These are phyloP conservation scores for Cryptus viduatorius DNA, from an alignment of 2,888 invertebrate genomes.

Conservation along the genomic window DNA sequence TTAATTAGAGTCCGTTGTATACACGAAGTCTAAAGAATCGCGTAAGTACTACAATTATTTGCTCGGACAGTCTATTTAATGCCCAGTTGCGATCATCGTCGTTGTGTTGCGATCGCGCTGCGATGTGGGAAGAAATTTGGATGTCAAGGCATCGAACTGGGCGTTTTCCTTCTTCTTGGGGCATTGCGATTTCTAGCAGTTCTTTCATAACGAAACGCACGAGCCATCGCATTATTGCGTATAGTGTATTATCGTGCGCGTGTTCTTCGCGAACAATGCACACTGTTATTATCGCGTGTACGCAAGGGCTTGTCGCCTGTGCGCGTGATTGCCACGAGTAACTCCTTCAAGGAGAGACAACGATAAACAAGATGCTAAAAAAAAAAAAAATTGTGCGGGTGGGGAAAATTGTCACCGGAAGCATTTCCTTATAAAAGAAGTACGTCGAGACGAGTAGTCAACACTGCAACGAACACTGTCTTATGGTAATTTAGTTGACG, in stretches of 20 bases:
- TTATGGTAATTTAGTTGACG: constrained; percentile 43
- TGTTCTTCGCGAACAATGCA: constrained; percentile 63
- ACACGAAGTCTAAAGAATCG: constrained; percentile 12
- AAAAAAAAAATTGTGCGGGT: constrained; percentile 51
- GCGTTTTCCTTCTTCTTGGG: constrained; percentile 13
- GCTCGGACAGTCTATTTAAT: constrained; percentile 65
- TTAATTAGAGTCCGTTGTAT: constrained; percentile 34
- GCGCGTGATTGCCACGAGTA: background rate
- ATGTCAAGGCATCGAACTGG: constrained; percentile 64
- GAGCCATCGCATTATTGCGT: constrained; percentile 63
- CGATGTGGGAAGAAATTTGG: constrained; percentile 44
- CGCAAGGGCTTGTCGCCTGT: constrained; percentile 57
- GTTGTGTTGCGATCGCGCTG: constrained; percentile 19
- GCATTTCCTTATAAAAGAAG: constrained; percentile 77
- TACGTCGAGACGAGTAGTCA: constrained; percentile 46
- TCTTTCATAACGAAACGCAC: constrained; percentile 52
- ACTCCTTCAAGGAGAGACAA: constrained; percentile 53
- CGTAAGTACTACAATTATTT: constrained; percentile 49
- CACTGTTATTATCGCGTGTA: constrained; percentile 71
- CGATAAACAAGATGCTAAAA: constrained; percentile 48
- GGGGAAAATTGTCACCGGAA: constrained; percentile 66
- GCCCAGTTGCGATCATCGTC: constrained; percentile 47
- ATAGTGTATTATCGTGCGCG: constrained; percentile 56
- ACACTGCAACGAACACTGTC: constrained; percentile 56
- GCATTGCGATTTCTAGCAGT: constrained; percentile 41